Percentiles rank a stretch among this genome's conserved stretches.
These are phyloP conservation scores for Amia ocellicauda DNA, from an alignment of 2,113 vertebrate species.

Conservation along the genomic window DNA sequence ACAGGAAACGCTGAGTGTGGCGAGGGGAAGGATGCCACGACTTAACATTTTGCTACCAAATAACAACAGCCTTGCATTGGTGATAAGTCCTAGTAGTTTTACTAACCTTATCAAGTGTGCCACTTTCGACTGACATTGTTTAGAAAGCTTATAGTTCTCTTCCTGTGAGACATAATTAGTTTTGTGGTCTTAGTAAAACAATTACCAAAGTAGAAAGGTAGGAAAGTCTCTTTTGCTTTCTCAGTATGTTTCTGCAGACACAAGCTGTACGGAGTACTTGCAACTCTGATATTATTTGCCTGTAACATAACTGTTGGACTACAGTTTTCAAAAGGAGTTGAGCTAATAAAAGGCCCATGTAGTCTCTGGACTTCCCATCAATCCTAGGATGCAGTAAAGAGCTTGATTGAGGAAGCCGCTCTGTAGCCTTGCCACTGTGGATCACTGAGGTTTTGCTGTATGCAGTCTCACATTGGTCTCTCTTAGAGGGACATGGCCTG, in stretches of 20 bases:
- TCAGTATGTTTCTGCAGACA: not conserved
- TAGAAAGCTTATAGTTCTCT: conserved; percentile 21
- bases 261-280: not conserved
- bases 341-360: too few relatives aligned
- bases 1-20: conserved; percentile 1
- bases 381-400: too few relatives aligned
- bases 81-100: conserved; percentile 20
- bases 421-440: too few relatives aligned
- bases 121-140: conserved; percentile 15
- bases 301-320: too few relatives aligned
- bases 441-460: too few relatives aligned
- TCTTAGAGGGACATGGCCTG: too few relatives aligned
- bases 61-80: conserved; percentile 17
- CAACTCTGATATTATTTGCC: too few relatives aligned
- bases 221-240: conserved; percentile 11
- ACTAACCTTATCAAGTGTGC: conserved; percentile 30
- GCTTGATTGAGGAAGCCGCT: too few relatives aligned
- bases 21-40: conserved; percentile 28
- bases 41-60: conserved; percentile 29
- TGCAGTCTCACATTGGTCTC: too few relatives aligned
- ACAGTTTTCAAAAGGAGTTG: too few relatives aligned
- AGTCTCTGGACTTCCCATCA: too few relatives aligned
- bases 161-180: conserved; percentile 27
- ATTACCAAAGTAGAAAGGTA: conserved; percentile 10
- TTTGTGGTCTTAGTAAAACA: conserved; percentile 24